These are phyloP conservation scores for Xanthorhoe designata DNA, from an alignment of 2,888 invertebrate species.

Conservation along the genomic window DNA sequence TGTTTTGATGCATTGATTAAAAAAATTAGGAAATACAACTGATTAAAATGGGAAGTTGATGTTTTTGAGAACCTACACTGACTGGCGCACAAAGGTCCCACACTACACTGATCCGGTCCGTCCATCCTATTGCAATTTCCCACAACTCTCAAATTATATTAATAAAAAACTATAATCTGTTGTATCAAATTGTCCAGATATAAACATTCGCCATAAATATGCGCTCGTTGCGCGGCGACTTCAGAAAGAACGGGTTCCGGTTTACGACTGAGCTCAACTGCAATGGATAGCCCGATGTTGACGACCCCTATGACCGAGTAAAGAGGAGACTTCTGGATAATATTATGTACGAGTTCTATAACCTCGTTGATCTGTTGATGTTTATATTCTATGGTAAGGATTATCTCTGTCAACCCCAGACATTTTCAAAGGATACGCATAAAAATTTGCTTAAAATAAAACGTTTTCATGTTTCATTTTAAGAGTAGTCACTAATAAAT, in stretches of 20 bases:
- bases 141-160: neutral
- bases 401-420: too few species aligned
- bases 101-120: too few species aligned
- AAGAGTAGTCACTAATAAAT: too few species aligned
- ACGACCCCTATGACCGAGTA: conserved; percentile 3
- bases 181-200: neutral
- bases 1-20: too few species aligned
- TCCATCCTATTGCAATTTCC: neutral
- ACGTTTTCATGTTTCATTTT: too few species aligned
- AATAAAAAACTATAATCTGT: neutral
- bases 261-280: conserved; percentile 26
- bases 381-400: too few species aligned
- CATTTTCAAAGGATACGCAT: too few species aligned
- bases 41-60: too few species aligned
- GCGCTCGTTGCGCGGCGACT: conserved; percentile 20
- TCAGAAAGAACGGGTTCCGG: conserved; percentile 30
- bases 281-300: conserved; percentile 19
- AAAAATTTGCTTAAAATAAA: too few species aligned
- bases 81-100: too few species aligned
- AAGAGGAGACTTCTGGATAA: neutral
- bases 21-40: too few species aligned
- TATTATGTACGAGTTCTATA: neutral
- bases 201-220: neutral
- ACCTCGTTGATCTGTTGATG: neutral
- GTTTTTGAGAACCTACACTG: too few species aligned